Evolutionary conservation across 2,797 vertebrate genomes (phyloP).

Genomic region (Botia kubotai): DNA sequence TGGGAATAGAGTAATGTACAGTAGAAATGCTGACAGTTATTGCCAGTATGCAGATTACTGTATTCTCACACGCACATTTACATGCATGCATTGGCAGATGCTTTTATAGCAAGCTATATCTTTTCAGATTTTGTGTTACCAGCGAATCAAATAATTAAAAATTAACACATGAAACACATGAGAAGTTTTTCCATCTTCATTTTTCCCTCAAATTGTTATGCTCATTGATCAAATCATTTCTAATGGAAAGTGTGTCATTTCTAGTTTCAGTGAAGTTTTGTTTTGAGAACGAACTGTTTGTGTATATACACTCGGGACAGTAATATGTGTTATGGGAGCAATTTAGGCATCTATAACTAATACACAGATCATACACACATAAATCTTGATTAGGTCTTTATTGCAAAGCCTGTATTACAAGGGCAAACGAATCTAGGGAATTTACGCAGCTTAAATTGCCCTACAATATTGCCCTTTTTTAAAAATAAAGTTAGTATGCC

Average conservation of each 20-base stretch:
- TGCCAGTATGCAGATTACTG: background rate
- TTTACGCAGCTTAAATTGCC: background rate
- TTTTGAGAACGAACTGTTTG: background rate
- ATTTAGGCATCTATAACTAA: background rate
- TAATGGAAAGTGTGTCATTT: too few relatives aligned
- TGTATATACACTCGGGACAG: background rate
- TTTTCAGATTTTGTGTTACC: background rate
- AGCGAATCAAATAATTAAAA: background rate
- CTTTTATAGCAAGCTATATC: background rate
- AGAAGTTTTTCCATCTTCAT: too few relatives aligned
- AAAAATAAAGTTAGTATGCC: background rate
- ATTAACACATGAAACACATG: too few relatives aligned
- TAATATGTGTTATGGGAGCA: background rate
- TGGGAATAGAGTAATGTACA: background rate
- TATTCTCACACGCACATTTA: background rate
- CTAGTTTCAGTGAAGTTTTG: too few relatives aligned
- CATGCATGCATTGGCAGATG: background rate
- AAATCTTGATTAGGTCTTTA: background rate
- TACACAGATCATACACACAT: background rate
- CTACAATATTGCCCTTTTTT: background rate
- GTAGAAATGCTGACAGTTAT: background rate
- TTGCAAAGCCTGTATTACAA: slow-evolving; percentile 18
- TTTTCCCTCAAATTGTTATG: background rate
- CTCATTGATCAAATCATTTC: background rate
- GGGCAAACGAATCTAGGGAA: background rate